Base-by-base conservation (phyloP, 2,888 invertebrate genomes). In the Tinea pellionella region DNA sequence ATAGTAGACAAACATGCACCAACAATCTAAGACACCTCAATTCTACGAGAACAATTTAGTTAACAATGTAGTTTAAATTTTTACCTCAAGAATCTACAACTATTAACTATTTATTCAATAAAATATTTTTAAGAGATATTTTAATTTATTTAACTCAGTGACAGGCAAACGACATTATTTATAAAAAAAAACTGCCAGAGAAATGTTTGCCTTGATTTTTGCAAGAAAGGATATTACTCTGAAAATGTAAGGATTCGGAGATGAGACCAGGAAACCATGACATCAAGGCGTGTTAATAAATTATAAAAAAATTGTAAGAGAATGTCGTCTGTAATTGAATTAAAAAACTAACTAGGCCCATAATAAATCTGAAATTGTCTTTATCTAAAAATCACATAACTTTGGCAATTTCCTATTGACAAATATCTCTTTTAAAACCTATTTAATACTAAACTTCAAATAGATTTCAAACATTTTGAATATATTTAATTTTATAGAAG, bases 1-100 rank as follows among this genome's bases (percentile, higher is more conserved):
- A 24, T 24, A 24, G 24, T 24, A 6, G 37, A 37, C 37, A 69
- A 73, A 71, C 75, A 80, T 77, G 78, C 80, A 83, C 80, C 80
- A 84, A 82, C 84, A 76, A 77, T 78, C 85, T 84, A 85, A 80
- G 80, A 82, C 78, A 78, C 79, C 72, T 78, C 37, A 60, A 53
- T 41, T 59, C n/a, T 51, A 58, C 58, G 32, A 58, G 30, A 37
- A 37, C 37, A 37, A 37, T 37, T 37, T 37, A 12, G 9, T 6
- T 37, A 37, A 37, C n/a, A 37, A 12, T 37, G n/a, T 37, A 37
- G n/a, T 9, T n/a, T 37, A 37, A 37, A 12, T 37, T 37, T 12
- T 37, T n/a, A 37, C 9, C 9, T 37, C 37, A 37, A 12, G 37
- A 12, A 2, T 37, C 9, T 37, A 12, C n/a, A 12, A 6, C 9